Percentiles rank a stretch among this genome's conserved stretches.
Conservation (phyloP, 2,797 vertebrate genomes). For the Fistularia tabacaria region DNA sequence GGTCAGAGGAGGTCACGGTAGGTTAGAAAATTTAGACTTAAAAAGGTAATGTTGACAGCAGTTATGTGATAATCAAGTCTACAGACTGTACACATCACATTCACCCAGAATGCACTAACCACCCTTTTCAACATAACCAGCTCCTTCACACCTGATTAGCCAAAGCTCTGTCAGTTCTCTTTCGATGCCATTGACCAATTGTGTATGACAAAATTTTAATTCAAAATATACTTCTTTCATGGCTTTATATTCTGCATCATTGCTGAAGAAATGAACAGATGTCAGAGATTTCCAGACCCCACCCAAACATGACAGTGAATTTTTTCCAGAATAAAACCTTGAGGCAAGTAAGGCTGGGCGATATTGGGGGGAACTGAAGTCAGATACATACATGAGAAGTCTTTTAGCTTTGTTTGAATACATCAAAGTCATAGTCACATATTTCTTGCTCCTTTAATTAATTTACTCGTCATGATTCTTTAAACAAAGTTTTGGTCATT, state of each 20-base stretch:
- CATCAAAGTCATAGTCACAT: too few relatives aligned
- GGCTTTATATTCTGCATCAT: constrained; percentile 41
- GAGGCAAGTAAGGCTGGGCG: too few relatives aligned
- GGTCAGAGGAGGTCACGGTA: constrained; percentile 73
- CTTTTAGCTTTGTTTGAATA: too few relatives aligned
- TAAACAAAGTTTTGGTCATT: too few relatives aligned
- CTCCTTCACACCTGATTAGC: constrained; percentile 59
- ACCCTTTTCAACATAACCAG: constrained; percentile 36
- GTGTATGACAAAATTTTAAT: constrained; percentile 22
- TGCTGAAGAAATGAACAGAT: constrained; percentile 30
- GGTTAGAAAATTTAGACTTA: constrained; percentile 60
- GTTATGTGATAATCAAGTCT: constrained; percentile 55
- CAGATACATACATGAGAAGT: too few relatives aligned
- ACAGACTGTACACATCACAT: constrained; percentile 57
- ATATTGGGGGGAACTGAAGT: too few relatives aligned
- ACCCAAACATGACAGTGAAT: constrained; percentile 24
- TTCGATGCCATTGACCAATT: constrained; percentile 43
- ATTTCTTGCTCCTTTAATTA: too few relatives aligned
- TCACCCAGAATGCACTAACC: constrained; percentile 49
- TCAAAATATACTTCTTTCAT: constrained; percentile 28
- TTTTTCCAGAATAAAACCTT: constrained; percentile 22
- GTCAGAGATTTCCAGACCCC: constrained; percentile 33
- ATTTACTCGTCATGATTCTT: too few relatives aligned
- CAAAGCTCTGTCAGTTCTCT: constrained; percentile 42
- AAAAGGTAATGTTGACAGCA: constrained; percentile 61